Conservation (phyloP, 92 coral and sea anemone species). For the Diadumene lineata region DNA sequence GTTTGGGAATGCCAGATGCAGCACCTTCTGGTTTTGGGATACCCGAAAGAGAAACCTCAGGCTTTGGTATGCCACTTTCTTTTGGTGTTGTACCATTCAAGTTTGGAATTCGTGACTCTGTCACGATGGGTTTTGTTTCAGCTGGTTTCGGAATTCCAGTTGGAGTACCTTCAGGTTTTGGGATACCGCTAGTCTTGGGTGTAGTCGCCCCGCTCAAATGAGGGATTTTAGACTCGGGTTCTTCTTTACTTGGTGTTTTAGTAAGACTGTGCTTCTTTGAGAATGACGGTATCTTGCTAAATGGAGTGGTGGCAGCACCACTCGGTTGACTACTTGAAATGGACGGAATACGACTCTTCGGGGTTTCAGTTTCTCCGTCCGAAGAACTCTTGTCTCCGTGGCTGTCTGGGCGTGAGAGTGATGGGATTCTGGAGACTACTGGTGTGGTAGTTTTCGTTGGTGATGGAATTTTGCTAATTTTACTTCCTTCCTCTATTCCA, state of each 20-base stretch:
- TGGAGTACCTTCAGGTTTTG: constrained; percentile 36
- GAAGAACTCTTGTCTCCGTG: constrained; percentile 23
- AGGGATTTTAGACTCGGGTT: constrained; percentile 51
- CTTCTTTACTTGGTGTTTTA: constrained; percentile 14
- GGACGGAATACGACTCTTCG: constrained; percentile 38
- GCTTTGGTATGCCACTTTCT: constrained; percentile 16
- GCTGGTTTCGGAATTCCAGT: constrained; percentile 40
- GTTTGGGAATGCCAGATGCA: constrained; percentile 15
- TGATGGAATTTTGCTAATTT: constrained; percentile 76
- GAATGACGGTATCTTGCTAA: constrained; percentile 64
- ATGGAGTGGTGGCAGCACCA: constrained; percentile 35
- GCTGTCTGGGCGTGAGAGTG: constrained; percentile 51
- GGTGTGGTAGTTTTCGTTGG: constrained; percentile 36
- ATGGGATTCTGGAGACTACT: constrained; percentile 57
- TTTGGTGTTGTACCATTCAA: not conserved
- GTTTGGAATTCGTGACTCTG: constrained; percentile 39
- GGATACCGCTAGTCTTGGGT: constrained; percentile 47
- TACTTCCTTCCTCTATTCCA: constrained; percentile 23
- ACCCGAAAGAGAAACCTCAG: constrained; percentile 13
- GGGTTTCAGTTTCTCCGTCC: constrained; percentile 23
- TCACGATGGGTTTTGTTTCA: not conserved
- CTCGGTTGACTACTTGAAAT: constrained; percentile 31
- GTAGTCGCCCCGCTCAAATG: constrained; percentile 33
- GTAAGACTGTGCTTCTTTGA: constrained; percentile 24
- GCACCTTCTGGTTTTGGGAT: constrained; percentile 21